phyloP scores from a whole-genome alignment of 2,113 vertebrate species.

The Tragulus kanchil region DNA sequence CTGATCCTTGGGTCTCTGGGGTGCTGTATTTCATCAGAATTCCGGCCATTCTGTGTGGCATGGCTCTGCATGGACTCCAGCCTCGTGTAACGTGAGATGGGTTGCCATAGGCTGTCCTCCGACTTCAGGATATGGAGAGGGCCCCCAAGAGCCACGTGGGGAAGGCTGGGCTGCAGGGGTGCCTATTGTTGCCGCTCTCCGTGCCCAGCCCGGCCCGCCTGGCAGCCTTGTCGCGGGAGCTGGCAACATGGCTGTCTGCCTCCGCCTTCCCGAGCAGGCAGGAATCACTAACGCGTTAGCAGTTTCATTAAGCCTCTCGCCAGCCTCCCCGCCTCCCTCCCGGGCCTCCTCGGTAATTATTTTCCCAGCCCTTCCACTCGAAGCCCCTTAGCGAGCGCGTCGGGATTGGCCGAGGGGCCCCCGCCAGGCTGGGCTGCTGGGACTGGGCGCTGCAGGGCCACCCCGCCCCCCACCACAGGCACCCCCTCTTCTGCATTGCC shows the following conservation, averaged over 20 bases:
- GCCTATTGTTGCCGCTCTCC: constrained; percentile 74
- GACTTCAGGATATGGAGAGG: not conserved
- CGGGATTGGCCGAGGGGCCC: constrained; percentile 61
- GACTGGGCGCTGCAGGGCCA: constrained; percentile 46
- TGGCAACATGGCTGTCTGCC: constrained; percentile 85
- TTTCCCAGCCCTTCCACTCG: constrained; percentile 79
- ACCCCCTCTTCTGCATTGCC: constrained; percentile 53
- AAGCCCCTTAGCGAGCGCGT: constrained; percentile 56
- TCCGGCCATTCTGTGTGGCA: not conserved
- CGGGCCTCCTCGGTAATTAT: constrained; percentile 82
- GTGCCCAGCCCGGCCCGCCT: constrained; percentile 79
- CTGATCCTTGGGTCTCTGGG: not conserved
- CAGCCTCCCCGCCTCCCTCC: constrained; percentile 79
- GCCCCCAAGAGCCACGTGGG: constrained; percentile 65
- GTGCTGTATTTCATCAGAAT: not conserved
- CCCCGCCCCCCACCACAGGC: not conserved
- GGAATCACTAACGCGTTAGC: constrained; percentile 81
- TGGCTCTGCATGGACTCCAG: not conserved
- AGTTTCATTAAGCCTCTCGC: constrained; percentile 82
- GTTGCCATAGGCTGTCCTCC: constrained; percentile 8
- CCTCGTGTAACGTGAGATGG: not conserved
- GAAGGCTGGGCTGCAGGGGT: constrained; percentile 74
- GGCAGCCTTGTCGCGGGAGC: constrained; percentile 77
- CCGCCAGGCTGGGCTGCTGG: constrained; percentile 60
- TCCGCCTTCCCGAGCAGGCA: constrained; percentile 79